These are phyloP conservation scores for Mirza zaza DNA, from an alignment of 2,113 vertebrate species.

Conservation along the genomic window DNA sequence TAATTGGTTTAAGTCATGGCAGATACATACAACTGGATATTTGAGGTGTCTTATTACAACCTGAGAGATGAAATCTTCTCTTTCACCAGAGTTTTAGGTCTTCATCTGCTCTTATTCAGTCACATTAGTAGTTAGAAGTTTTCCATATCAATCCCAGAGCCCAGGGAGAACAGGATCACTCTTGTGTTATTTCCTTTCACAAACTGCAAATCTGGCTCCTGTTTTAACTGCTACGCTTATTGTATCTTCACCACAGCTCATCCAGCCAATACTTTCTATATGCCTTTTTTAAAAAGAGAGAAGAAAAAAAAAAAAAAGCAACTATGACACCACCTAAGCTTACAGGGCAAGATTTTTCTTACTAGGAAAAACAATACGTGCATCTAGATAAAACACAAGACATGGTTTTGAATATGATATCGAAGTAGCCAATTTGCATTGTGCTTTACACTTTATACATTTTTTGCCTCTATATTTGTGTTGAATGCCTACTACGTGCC, in stretches of 20 bases:
- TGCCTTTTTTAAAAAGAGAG: neutral
- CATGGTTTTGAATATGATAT: neutral
- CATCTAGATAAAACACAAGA: neutral
- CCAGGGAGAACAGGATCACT: neutral
- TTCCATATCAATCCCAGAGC: neutral
- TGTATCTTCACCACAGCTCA: neutral
- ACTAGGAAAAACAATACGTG: neutral
- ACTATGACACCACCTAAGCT: neutral
- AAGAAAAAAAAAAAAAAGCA: neutral
- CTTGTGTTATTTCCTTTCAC: neutral
- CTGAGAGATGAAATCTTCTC: neutral
- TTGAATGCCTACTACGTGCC: neutral
- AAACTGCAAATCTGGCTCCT: neutral
- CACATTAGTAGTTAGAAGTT: constrained; percentile 11
- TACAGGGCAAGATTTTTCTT: neutral
- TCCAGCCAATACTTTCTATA: neutral
- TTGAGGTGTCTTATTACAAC: constrained; percentile 49
- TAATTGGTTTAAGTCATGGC: constrained; percentile 50
- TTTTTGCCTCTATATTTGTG: neutral
- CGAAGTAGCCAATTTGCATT: neutral
- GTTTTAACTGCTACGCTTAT: neutral
- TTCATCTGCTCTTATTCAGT: neutral
- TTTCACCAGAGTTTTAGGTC: neutral
- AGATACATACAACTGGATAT: neutral
- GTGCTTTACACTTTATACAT: neutral